A percentile compares a stretch with the other conserved stretches of the same genome.
Conservation (phyloP, 2,113 vertebrate genomes). For the Rostratula benghalensis region DNA sequence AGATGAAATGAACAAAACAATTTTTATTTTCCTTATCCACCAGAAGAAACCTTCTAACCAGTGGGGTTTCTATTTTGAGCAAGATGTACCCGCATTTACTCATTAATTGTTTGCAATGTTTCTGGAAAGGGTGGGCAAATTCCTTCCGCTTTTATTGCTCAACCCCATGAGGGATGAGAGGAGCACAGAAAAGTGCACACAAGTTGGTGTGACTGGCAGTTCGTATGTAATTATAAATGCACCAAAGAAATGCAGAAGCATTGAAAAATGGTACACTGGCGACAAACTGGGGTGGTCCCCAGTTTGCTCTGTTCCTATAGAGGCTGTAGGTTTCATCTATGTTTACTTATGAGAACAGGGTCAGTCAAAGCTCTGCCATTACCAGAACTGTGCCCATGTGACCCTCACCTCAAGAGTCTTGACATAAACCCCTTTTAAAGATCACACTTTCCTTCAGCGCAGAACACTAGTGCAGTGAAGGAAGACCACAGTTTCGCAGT, state of each 20-base stretch:
- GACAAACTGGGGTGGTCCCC: background rate
- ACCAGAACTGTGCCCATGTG: background rate
- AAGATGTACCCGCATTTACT: background rate
- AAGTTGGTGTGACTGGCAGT: background rate
- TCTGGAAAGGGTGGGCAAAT: background rate
- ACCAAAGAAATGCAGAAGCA: background rate
- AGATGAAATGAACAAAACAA: background rate
- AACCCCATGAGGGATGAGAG: fast-evolving
- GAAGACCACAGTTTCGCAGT: background rate
- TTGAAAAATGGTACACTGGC: background rate
- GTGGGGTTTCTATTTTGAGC: background rate
- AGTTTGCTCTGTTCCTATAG: background rate
- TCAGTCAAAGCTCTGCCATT: background rate
- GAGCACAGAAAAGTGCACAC: background rate
- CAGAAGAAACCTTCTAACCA: background rate
- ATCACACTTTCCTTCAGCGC: background rate
- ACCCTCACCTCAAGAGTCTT: background rate
- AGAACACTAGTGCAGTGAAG: background rate
- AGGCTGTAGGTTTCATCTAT: background rate
- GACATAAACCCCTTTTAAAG: background rate
- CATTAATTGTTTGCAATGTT: background rate
- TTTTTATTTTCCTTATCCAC: background rate
- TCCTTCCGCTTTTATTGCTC: background rate
- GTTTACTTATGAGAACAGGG: background rate
- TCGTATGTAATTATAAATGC: background rate